phyloP scores from a whole-genome alignment of 2,888 invertebrate species.

The Diaprepes abbreviatus region DNA sequence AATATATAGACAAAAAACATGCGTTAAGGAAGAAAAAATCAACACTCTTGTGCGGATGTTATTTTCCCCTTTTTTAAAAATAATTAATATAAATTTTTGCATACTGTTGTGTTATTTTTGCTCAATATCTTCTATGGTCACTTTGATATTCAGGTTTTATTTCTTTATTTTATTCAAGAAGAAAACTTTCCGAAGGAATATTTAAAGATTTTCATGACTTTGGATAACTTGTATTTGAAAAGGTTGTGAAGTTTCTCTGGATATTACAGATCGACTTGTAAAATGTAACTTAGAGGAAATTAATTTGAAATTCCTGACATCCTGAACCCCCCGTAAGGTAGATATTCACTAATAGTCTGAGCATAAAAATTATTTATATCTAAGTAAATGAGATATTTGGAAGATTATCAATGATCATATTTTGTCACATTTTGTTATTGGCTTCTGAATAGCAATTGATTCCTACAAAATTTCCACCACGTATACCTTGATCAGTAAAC shows the following conservation, averaged over 20 bases:
- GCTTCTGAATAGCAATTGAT: background rate
- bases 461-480: background rate
- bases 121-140: no score
- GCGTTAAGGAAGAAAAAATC: no score
- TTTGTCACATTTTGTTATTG: background rate
- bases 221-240: no score
- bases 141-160: no score
- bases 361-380: constrained; percentile 55
- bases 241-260: constrained; percentile 61
- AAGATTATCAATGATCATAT: constrained; percentile 38
- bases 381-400: constrained; percentile 53
- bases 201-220: no score
- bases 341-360: constrained; percentile 51
- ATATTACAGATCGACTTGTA: constrained; percentile 66
- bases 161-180: no score
- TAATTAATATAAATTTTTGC: no score
- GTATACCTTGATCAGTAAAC: background rate
- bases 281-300: constrained; percentile 52
- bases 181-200: no score
- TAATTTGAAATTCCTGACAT: constrained; percentile 38
- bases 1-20: no score
- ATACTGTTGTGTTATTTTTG: no score
- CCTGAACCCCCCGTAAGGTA: constrained; percentile 53
- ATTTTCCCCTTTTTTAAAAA: no score
- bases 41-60: no score